Evolutionary conservation across 2,113 vertebrate species (phyloP).

Genomic region (Sceloporus undulatus): DNA sequence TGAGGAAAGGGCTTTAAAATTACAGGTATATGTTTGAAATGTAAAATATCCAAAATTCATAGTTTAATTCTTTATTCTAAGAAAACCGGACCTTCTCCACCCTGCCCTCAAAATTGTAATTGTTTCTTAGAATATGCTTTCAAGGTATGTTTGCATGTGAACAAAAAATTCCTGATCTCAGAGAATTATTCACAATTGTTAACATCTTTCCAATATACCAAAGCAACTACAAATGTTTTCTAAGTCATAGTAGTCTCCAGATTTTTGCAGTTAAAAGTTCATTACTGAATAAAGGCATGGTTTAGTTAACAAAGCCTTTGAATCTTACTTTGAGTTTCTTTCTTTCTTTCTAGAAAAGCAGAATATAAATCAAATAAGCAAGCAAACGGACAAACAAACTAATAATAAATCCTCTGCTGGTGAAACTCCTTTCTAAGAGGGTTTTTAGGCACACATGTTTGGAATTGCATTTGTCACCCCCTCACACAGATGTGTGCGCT

Average conservation of each 20-base stretch:
- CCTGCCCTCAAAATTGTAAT: neutral
- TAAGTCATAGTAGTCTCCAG: neutral
- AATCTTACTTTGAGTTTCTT: too few species aligned
- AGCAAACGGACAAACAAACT: too few species aligned
- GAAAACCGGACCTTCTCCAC: neutral
- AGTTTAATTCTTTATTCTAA: neutral
- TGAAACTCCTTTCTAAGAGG: too few species aligned
- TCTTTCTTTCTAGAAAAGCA: too few species aligned
- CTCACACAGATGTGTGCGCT: too few species aligned
- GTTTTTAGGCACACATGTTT: too few species aligned
- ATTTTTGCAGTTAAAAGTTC: neutral
- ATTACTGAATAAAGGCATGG: neutral
- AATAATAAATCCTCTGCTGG: too few species aligned
- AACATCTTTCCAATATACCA: neutral
- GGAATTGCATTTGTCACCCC: too few species aligned
- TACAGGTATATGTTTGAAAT: neutral
- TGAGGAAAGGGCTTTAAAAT: slow-evolving; percentile 1
- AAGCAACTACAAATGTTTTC: neutral
- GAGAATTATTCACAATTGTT: neutral
- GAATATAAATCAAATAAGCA: too few species aligned
- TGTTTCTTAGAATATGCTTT: slow-evolving; percentile 9
- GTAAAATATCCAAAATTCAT: neutral
- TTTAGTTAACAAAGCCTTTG: too few species aligned
- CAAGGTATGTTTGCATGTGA: neutral
- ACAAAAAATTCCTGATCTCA: neutral